phyloP scores from a whole-genome alignment of 2,888 invertebrate genomes.

The Disparrhopalites patrizii region DNA sequence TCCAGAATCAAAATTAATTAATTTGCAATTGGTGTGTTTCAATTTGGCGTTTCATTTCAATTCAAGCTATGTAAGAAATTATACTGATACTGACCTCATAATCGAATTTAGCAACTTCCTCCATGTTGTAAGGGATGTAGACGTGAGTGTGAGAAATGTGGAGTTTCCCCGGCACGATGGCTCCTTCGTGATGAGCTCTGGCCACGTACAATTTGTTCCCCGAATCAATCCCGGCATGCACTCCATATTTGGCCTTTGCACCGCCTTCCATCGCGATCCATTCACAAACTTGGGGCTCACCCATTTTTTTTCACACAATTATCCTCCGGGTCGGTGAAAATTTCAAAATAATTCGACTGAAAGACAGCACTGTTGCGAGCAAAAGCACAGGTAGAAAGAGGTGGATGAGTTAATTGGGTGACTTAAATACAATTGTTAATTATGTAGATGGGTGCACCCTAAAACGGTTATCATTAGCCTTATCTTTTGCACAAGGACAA shows the following conservation, averaged over 20 bases:
- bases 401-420: too few relatives aligned
- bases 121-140: conserved; percentile 35
- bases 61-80: neutral
- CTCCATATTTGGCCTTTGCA: conserved; percentile 25
- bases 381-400: too few relatives aligned
- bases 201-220: conserved; percentile 36
- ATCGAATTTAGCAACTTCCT: conserved; percentile 18
- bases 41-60: neutral
- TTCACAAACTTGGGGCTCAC: conserved; percentile 2
- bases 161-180: conserved; percentile 28
- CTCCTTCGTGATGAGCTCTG: conserved; percentile 29
- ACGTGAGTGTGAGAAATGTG: conserved; percentile 27
- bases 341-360: too few relatives aligned
- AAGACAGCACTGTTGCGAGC: too few relatives aligned
- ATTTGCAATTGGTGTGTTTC: too few relatives aligned
- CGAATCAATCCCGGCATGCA: conserved; percentile 35
- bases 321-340: too few relatives aligned
- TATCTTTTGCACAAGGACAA: too few relatives aligned
- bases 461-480: too few relatives aligned
- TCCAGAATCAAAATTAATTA: neutral
- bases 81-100: conserved; percentile 15
- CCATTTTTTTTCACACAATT: too few relatives aligned
- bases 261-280: conserved; percentile 32
- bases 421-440: too few relatives aligned
- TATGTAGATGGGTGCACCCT: too few relatives aligned